Evolutionary conservation across 2,888 invertebrate species (phyloP), one percentile per base, ranked within the genome.

Genomic region (Caenorhabditis becei): DNA sequence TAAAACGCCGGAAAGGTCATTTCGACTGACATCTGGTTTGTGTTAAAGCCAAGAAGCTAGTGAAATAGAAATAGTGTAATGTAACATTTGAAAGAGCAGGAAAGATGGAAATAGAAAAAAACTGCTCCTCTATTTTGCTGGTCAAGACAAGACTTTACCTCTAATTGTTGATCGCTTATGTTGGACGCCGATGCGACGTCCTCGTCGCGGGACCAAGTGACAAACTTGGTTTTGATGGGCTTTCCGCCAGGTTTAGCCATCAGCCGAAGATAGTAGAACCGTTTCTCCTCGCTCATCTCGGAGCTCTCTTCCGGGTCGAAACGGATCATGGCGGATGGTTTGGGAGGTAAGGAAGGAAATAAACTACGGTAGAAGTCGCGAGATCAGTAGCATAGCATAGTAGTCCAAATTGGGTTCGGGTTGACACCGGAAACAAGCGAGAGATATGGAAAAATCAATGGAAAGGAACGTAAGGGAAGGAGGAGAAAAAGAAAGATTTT

Each of bases 111-210:
- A 66, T 66, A 66, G 61, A 72, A 63, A 35, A 65, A 26, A 49
- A 58, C 58, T 47, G 65, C 56, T 56, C n/a, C n/a, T n/a, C n/a
- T n/a, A n/a, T n/a, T n/a, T n/a, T n/a, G n/a, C n/a, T n/a, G n/a
- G n/a, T n/a, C n/a, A n/a, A n/a, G n/a, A n/a, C 18, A 74, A 26
- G 23, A 44, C 35, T 35, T 67, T 84, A 92, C 92, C 91, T 92
- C 92, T 44, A 92, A 92, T 86, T 94, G 94, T 69, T 93, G 91
- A 84, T 94, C 93, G 84, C 94, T 82, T 11, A 69, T 77, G 58
- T 72, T 81, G 11, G 82, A 80, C 28, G 80, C 72, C 18, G 77
- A 65, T 11, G 69, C 62, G 11, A 78, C 71, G 41, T 85, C 82
- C 37, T 82, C 83, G 51, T 87, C 85, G 24, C 85, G 83, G 2